phyloP scores from a whole-genome alignment of 2,797 vertebrate species.

The Stomatorhinus walkeri region DNA sequence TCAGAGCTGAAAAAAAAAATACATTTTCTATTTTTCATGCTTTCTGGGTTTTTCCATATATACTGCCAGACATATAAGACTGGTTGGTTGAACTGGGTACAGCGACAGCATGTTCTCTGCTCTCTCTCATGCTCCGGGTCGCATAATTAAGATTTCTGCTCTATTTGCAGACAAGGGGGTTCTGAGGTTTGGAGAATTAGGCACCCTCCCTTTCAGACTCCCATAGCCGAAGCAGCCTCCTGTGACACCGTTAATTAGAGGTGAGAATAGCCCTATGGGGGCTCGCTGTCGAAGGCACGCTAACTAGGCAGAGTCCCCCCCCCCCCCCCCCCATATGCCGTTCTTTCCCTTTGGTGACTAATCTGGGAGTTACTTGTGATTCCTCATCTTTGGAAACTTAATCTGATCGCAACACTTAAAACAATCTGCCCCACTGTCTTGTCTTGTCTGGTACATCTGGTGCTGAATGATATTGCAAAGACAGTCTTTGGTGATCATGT shows the following conservation, averaged over 20 bases:
- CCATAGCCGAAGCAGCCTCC: not conserved
- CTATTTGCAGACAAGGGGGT: not conserved
- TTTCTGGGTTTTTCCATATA: not conserved
- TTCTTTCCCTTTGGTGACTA: not conserved
- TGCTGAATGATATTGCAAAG: not conserved
- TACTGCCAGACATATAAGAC: not conserved
- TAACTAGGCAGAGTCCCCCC: not conserved
- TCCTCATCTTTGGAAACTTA: not conserved
- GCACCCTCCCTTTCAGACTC: not conserved
- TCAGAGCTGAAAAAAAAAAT: not conserved
- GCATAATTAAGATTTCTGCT: slow-evolving; percentile 2
- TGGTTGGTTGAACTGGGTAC: not conserved
- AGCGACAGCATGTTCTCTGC: not conserved
- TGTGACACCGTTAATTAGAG: not conserved
- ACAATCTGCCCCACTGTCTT: not conserved
- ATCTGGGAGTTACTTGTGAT: not conserved
- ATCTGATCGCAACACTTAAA: not conserved
- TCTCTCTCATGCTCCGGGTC: not conserved
- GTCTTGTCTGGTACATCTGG: not conserved
- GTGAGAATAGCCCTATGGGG: not conserved
- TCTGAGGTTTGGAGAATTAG: not conserved
- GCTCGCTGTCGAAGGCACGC: not conserved
- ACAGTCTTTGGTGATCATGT: not conserved
- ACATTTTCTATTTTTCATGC: not conserved
- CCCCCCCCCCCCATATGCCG: not conserved